phyloP scores from a whole-genome alignment of 2,113 vertebrate genomes.

The Lophura nycthemera region DNA sequence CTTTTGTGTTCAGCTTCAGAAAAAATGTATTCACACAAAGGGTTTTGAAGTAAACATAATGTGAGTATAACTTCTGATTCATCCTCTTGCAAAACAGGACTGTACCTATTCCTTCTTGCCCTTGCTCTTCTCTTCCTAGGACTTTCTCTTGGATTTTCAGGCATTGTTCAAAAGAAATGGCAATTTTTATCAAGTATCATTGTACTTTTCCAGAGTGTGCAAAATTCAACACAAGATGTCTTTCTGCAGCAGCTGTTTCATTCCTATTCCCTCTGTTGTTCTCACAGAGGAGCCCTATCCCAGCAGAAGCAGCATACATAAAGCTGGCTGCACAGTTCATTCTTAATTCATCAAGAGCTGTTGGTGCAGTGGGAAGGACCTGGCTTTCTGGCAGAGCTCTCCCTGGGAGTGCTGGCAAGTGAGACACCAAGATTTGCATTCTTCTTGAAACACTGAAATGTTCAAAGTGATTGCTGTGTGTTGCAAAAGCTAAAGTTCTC shows the following conservation, averaged over 20 bases:
- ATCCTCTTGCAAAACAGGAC: background rate
- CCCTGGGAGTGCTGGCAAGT: background rate
- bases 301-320: too few species aligned
- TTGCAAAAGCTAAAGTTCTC: conserved; percentile 13
- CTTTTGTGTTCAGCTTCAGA: background rate
- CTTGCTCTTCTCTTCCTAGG: background rate
- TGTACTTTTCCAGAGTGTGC: background rate
- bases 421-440: conserved; percentile 24
- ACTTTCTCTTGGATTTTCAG: background rate
- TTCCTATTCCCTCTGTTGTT: background rate
- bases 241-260: background rate
- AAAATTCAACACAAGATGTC: background rate
- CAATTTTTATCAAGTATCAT: background rate
- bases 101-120: background rate
- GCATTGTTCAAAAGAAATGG: background rate
- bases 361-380: background rate
- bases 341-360: background rate
- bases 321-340: background rate
- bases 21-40: background rate
- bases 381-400: background rate
- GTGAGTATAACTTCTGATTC: background rate
- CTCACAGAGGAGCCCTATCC: background rate
- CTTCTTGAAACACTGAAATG: background rate
- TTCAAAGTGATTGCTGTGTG: background rate
- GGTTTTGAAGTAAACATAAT: background rate